These are phyloP conservation scores for Anarhynchus alexandrinus DNA, from an alignment of 2,113 vertebrate species.

Conservation along the genomic window DNA sequence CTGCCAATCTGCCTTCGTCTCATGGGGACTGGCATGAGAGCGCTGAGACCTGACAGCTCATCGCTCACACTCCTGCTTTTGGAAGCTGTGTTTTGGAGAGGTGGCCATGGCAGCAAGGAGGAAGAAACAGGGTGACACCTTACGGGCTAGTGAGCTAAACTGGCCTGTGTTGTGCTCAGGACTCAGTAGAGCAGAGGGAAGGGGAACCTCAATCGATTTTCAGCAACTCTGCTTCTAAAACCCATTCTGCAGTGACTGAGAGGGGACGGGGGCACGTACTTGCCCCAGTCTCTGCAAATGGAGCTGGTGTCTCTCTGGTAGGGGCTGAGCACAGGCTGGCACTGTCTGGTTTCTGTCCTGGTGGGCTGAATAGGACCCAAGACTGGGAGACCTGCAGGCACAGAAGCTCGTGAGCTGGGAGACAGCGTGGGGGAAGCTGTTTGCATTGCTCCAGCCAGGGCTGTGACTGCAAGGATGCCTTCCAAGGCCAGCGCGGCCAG, in stretches of 20 bases:
- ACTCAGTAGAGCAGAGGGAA: not conserved
- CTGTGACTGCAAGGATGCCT: not conserved
- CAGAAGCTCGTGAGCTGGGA: not conserved
- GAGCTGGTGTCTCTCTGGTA: not conserved
- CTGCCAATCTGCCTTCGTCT: not conserved
- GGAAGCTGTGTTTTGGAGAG: not conserved
- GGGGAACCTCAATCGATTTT: not conserved
- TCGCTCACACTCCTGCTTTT: not conserved
- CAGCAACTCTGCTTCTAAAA: not conserved
- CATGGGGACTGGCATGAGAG: accelerated
- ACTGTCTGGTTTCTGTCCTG: not conserved
- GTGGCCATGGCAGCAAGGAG: not conserved
- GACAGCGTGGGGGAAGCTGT: not conserved
- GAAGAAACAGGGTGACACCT: not conserved
- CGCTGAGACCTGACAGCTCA: not conserved
- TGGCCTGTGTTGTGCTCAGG: not conserved
- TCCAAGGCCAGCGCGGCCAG: not conserved
- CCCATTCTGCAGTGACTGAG: not conserved
- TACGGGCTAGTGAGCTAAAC: not conserved
- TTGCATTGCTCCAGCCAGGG: constrained; percentile 11
- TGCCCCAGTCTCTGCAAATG: not conserved
- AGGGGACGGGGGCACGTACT: accelerated
- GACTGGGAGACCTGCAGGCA: not conserved
- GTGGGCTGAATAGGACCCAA: not conserved
- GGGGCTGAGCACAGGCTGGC: not conserved